phyloP scores from a whole-genome alignment of 2,888 invertebrate species.

The Phyllotreta cruciferae region DNA sequence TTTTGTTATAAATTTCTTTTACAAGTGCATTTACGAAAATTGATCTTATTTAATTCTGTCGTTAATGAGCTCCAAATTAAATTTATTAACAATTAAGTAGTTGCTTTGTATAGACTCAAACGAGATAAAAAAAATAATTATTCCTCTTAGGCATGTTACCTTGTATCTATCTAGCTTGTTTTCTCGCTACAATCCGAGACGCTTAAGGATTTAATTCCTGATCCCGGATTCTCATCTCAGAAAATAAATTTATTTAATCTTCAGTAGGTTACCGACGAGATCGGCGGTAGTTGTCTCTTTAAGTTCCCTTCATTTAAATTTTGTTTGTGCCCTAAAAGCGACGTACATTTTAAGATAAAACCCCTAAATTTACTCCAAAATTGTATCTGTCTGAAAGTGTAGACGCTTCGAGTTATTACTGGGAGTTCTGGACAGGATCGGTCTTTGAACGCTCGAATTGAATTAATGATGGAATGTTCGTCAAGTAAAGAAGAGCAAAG shows the following conservation, averaged over 20 bases:
- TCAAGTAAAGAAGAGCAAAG: too few relatives aligned
- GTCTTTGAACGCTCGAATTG: too few relatives aligned
- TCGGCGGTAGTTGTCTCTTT: conserved; percentile 21
- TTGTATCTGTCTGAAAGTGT: conserved; percentile 7
- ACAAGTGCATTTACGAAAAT: too few relatives aligned
- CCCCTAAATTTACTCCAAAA: conserved; percentile 13
- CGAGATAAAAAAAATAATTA: too few relatives aligned
- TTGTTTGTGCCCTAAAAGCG: conserved; percentile 26
- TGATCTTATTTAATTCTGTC: too few relatives aligned
- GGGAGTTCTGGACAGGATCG: too few relatives aligned
- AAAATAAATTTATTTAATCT: conserved; percentile 23
- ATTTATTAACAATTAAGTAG: too few relatives aligned
- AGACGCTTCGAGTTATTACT: neutral
- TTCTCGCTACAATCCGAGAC: neutral
- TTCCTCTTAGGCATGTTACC: too few relatives aligned
- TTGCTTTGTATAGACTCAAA: too few relatives aligned
- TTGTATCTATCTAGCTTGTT: neutral
- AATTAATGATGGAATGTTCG: too few relatives aligned
- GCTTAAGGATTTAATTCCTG: conserved; percentile 11
- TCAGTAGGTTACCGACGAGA: conserved; percentile 16
- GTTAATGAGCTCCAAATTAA: too few relatives aligned
- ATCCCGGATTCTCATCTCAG: conserved; percentile 8
- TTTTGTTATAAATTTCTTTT: too few relatives aligned
- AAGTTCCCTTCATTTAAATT: conserved; percentile 24
- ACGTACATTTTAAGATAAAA: conserved; percentile 22